Conservation (phyloP, 2,888 invertebrate genomes). For the Hirudinaria manillensis region DNA sequence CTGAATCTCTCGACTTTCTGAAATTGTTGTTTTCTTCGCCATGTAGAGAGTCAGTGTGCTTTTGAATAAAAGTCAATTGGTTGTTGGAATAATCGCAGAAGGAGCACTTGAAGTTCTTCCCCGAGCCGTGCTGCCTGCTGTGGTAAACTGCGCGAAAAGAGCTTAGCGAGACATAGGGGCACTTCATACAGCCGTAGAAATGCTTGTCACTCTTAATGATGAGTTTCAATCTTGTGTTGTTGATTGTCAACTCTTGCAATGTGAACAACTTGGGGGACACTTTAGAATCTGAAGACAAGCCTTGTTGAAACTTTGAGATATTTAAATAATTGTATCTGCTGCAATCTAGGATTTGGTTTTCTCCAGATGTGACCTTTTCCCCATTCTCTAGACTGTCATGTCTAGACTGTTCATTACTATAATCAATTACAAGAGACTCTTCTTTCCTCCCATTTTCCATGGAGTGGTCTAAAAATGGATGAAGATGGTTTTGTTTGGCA, state of each 20-base stretch:
- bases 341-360: not conserved
- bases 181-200: conserved; percentile 39
- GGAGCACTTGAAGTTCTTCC: conserved; percentile 37
- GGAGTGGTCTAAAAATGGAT: no score
- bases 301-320: not conserved
- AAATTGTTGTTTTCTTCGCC: conserved; percentile 9
- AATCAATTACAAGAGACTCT: no score
- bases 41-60: conserved; percentile 45
- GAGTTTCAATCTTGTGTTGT: conserved; percentile 29
- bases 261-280: not conserved
- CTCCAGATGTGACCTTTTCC: no score
- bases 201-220: conserved; percentile 29
- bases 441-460: no score
- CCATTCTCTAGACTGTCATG: no score
- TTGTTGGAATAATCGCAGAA: conserved; percentile 51
- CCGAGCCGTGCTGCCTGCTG: conserved; percentile 40
- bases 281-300: not conserved
- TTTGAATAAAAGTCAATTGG: conserved; percentile 45
- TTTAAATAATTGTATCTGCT: not conserved
- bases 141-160: conserved; percentile 44
- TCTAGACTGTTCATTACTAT: no score
- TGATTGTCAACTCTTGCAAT: conserved; percentile 3
- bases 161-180: conserved; percentile 44
- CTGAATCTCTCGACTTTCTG: not conserved
- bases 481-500: no score